These are phyloP conservation scores for Crematogaster levior DNA, from an alignment of 2,888 invertebrate genomes.

Conservation along the genomic window DNA sequence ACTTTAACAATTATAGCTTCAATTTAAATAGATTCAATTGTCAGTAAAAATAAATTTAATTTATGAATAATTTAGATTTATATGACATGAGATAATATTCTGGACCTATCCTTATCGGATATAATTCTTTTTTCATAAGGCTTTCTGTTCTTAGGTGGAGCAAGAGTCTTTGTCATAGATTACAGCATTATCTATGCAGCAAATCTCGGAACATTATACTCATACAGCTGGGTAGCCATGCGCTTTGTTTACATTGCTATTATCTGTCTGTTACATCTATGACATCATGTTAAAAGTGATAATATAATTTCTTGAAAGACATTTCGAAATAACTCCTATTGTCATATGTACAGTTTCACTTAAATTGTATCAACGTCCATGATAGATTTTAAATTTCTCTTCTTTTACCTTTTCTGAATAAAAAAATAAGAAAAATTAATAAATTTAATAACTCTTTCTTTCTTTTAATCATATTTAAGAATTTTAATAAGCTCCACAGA, in stretches of 20 bases:
- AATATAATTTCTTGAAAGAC: conserved; percentile 1
- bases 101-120: not conserved
- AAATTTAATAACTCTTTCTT: not conserved
- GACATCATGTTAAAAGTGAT: not conserved
- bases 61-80: not conserved
- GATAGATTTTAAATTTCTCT: not conserved
- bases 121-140: not conserved
- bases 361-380: not conserved
- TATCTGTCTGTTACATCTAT: conserved; percentile 35
- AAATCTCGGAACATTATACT: conserved; percentile 19
- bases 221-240: conserved; percentile 3
- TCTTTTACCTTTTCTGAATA: not conserved
- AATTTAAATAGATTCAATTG: not conserved
- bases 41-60: not conserved
- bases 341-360: conserved; percentile 3
- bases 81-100: not conserved
- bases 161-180: conserved; percentile 13
- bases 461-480: not conserved
- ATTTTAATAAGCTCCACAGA: not conserved
- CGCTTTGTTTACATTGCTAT: conserved; percentile 34
- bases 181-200: conserved; percentile 18
- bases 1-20: not conserved
- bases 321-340: conserved; percentile 12
- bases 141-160: not conserved
- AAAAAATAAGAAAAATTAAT: not conserved